Evolutionary conservation across 2,888 invertebrate species (phyloP), one percentile per base, ranked within the genome.

Genomic region (Acanthosoma haemorrhoidale): DNA sequence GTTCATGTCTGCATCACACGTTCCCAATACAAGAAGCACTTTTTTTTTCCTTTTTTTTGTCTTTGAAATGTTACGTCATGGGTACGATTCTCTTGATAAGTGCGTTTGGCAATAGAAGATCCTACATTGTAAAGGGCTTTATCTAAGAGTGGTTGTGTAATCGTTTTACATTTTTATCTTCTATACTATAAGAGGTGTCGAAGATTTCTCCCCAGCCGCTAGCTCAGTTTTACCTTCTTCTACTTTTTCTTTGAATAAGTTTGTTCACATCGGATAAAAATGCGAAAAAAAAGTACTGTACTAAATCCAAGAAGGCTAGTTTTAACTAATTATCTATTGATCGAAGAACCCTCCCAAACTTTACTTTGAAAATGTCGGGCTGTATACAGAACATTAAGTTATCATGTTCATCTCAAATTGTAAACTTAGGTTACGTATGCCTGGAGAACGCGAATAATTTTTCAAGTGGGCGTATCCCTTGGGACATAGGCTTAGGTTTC

Each of bases 161-260:
- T n/a, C 13, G 13, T 51, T 51, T 51, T 51, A 51, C 29, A 51
- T 51, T 51, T 25, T 51, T 51, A 51, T 51, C 51, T 51, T 29
- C 21, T 51, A n/a, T n/a, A n/a, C n/a, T n/a, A 25, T 51, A 51
- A 43, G 43, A 21, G 11, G 43, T 13, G 9, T 15, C 11, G 51
- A 16, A 43, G 43, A n/a, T 51, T 51, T 51, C 51, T 25, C 51
- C n/a, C n/a, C 25, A 18, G 2, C 43, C 21, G 29, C 51, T n/a
- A n/a, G n/a, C n/a, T 51, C n/a, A 51, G 51, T n/a, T 51, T 51
- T 51, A 51, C 51, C 51, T 51, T 51, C 25, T 25, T 51, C 51
- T 51, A 51, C 51, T 21, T 51, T 51, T 51, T 51, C n/a, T 51
- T 51, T 25, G 18, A 51, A 25, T 8, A 8, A 1, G 13, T n/a